Evolutionary conservation across 2,113 vertebrate species (phyloP).

Genomic region (Vireo altiloquus): DNA sequence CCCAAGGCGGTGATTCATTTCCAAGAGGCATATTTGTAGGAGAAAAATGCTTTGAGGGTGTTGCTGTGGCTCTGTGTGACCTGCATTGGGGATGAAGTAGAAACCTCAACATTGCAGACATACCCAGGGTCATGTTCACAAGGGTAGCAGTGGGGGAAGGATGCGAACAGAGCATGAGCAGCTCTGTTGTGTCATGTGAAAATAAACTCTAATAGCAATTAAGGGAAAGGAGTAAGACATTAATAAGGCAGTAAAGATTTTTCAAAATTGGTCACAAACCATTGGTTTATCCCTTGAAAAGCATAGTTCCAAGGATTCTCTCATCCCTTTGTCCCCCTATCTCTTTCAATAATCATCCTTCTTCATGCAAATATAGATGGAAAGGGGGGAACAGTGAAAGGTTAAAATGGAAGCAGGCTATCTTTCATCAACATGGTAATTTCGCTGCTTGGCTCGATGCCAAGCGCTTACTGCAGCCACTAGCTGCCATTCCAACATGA

Average conservation of each 20-base stretch:
- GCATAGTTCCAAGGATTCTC: conserved; percentile 2
- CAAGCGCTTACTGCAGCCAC: conserved; percentile 61
- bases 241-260: conserved; percentile 26
- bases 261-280: conserved; percentile 16
- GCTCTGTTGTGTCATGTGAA: background rate
- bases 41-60: background rate
- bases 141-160: background rate
- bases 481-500: conserved; percentile 68
- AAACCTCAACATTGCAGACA: background rate
- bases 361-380: conserved; percentile 63
- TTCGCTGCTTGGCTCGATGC: conserved; percentile 48
- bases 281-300: background rate
- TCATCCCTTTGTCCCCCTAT: conserved; percentile 47
- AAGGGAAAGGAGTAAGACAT: background rate
- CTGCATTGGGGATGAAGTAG: conserved; percentile 17
- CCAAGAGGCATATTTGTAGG: background rate
- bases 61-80: conserved; percentile 32
- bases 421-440: conserved; percentile 66
- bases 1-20: conserved; percentile 12
- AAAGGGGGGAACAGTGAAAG: conserved; percentile 58
- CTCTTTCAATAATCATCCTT: conserved; percentile 55
- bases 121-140: background rate
- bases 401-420: conserved; percentile 69
- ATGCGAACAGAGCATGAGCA: background rate
- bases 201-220: conserved; percentile 41